Base-by-base conservation (phyloP, 2,888 invertebrate genomes). In the Parascotia fuliginaria region DNA sequence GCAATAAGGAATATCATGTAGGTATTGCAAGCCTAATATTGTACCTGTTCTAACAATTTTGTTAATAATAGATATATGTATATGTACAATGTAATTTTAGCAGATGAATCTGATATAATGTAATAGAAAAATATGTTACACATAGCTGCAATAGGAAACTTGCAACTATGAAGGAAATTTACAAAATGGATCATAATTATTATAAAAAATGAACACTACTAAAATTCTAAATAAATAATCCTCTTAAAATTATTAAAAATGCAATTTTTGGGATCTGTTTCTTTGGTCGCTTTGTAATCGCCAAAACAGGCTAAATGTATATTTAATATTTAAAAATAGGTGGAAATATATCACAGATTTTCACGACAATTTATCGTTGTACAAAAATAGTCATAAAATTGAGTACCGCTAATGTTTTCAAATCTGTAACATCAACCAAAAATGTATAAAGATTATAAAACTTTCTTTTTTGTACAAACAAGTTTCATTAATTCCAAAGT, bases 261-360 rank as follows among this genome's bases (percentile, higher is more conserved):
- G 55, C 57, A 55, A 48, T 55, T 56, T n/a, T 48, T 60, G 42
- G 36, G 41, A 48, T 54, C 47, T 45, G 29, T 54, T 59, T 72
- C 73, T 71, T 76, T 70, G 75, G 73, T 72, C 43, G 45, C 45
- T 51, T 59, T 67, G 57, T 60, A 65, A 57, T 70, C 53, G 59
- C 61, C 60, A 64, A 38, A 50, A 33, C 22, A 50, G 60, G 55
- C 56, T 41, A 40, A 41, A 50, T 43, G 12, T 60, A 48, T 51
- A 64, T 46, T 45, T 58, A 46, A 67, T 53, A 64, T 34, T 22
- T 49, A 65, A 60, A n/a, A 74, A 57, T 71, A 71, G 65, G 67
- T 71, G 61, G 63, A 62, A 73, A 68, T 73, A 73, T 81, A 81
- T 81, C 81, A 81, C 81, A 81, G 81, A 55, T 51, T 66, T 65